Percentiles rank a stretch among this genome's conserved stretches.
Conservation (phyloP, 2,113 vertebrate species). For the Tiliqua scincoides region DNA sequence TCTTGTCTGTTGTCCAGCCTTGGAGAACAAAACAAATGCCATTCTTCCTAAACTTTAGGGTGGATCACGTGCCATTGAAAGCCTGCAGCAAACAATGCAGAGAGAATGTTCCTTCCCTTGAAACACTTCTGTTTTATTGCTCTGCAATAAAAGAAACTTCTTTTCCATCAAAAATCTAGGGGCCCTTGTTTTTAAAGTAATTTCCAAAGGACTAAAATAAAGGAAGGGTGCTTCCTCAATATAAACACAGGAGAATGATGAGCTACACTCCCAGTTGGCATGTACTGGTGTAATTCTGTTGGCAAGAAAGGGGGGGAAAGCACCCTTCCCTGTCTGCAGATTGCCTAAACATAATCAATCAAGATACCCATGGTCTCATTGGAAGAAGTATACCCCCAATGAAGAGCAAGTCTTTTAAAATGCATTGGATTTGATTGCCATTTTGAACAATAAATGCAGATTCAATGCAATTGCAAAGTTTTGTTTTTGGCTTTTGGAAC, state of each 20-base stretch:
- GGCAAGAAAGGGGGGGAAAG: background rate
- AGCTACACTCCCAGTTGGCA: background rate
- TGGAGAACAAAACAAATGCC: constrained; percentile 13
- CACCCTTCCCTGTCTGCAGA: background rate
- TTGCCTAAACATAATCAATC: background rate
- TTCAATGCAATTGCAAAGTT: background rate
- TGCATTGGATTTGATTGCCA: background rate
- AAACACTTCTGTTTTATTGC: background rate
- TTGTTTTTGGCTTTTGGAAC: background rate
- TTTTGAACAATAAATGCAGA: background rate
- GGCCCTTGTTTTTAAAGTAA: background rate
- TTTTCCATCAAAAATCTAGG: accelerated
- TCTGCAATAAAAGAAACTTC: background rate
- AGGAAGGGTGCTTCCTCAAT: background rate
- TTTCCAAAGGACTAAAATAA: background rate
- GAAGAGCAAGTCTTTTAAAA: background rate
- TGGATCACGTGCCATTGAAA: constrained; percentile 21
- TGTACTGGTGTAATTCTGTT: background rate
- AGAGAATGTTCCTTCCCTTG: background rate
- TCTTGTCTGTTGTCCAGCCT: constrained; percentile 45
- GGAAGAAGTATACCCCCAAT: background rate
- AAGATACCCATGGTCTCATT: background rate
- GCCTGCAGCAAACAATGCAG: background rate
- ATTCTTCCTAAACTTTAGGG: background rate
- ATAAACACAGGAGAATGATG: background rate